Evolutionary conservation across 2,888 invertebrate species (phyloP).

Genomic region (Polydrusus cervinus): DNA sequence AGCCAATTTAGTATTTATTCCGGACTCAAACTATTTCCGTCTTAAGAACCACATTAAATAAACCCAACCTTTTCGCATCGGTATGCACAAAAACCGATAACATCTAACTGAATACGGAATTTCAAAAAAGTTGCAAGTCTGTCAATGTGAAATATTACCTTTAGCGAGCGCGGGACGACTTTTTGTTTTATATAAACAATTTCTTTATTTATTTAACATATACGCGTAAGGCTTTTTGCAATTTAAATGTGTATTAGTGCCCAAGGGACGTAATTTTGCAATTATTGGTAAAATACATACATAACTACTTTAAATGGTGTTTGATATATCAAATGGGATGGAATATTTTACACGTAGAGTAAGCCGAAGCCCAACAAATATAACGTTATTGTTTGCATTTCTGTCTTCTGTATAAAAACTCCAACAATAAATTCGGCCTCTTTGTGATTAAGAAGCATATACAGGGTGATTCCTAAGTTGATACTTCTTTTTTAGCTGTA

Average conservation of each 20-base stretch:
- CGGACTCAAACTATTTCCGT: no score
- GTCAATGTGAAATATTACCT: constrained; percentile 48
- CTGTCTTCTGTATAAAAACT: no score
- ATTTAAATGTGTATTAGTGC: constrained; percentile 43
- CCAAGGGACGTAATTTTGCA: constrained; percentile 45
- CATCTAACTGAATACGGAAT: constrained; percentile 20
- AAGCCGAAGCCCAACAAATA: no score
- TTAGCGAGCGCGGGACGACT: constrained; percentile 32
- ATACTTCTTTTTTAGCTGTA: no score
- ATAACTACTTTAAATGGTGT: constrained; percentile 22
- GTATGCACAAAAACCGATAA: constrained; percentile 37
- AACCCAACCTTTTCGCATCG: not conserved
- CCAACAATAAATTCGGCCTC: no score
- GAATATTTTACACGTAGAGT: no score
- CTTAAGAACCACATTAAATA: not conserved
- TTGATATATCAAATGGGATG: constrained; percentile 30
- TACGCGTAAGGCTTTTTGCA: constrained; percentile 39
- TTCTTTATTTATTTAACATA: constrained; percentile 47
- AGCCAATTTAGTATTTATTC: no score
- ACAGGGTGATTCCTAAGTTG: no score
- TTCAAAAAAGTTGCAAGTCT: constrained; percentile 27
- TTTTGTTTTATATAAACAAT: constrained; percentile 29
- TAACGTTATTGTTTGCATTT: no score
- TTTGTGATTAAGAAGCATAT: no score
- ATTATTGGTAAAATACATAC: constrained; percentile 44